Evolutionary conservation across 2,888 invertebrate species (phyloP), one percentile per base, ranked within the genome.

Genomic region (Melinaea marsaeus): DNA sequence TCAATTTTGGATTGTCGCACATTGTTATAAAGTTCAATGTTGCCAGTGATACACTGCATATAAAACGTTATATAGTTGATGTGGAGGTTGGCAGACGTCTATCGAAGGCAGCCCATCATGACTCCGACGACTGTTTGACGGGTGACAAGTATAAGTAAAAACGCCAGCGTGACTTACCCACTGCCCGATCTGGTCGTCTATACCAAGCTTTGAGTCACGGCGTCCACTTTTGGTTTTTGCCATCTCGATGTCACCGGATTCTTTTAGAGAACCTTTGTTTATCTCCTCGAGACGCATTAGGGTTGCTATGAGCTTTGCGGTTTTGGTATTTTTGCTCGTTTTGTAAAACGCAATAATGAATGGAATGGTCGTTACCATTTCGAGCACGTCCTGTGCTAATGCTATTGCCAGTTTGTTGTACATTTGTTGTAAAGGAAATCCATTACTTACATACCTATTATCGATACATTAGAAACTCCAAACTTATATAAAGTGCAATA

Each of bases 31-130:
- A 65, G 67, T 59, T 58, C 48, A 70, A 63, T 68, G 71, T 76
- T 0, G 45, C 45, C 57, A 59, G 60, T 3, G 1, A 1, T 1
- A 2, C 0, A 0, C 1, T 7, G 65, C 2, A 62, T 51, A 70
- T 84, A 69, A 32, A 77, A 62, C 74, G 67, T 74, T 77, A 37
- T 61, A 34, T 4, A 56, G 13, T 51, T 65, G 13, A n/a, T 59
- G 56, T 66, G 79, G 80, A 80, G 85, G 84, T 78, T 87, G 90
- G 86, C 89, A 88, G 88, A 76, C 88, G 86, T 87, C 88, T 87
- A 82, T 87, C 86, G 86, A 79, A 84, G 80, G 85, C 87, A 85
- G 86, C 81, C 84, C 88, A 85, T 89, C 89, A 86, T 84, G 88
- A 86, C 84, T 79, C 77, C 83, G 84, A 79, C 84, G 88, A 83